Percentiles rank a stretch among this genome's conserved stretches.
Conservation (phyloP, 2,888 invertebrate species). For the Epistrophella euchroma region DNA sequence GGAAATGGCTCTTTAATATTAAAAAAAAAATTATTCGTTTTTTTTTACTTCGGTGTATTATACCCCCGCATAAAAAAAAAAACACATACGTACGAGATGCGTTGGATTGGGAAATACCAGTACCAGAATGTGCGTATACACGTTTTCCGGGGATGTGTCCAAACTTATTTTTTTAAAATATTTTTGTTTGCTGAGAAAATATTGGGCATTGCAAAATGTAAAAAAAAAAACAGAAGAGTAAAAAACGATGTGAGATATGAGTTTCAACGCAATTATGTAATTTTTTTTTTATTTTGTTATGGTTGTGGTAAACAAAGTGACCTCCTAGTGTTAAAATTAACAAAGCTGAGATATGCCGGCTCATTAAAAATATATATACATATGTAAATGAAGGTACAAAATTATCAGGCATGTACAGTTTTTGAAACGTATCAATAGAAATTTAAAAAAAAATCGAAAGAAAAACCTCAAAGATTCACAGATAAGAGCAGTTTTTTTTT, state of each 20-base stretch:
- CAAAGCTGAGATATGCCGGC: neutral
- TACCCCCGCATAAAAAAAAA: neutral
- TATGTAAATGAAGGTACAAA: no score
- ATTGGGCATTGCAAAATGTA: constrained; percentile 14
- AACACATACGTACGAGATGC: constrained; percentile 27
- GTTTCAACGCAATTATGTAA: constrained; percentile 7
- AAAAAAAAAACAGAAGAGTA: neutral
- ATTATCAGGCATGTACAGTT: neutral
- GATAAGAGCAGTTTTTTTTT: no score
- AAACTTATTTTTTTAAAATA: neutral
- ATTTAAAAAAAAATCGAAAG: neutral
- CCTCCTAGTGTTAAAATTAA: neutral
- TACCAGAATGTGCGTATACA: constrained; percentile 37
- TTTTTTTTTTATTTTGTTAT: constrained; percentile 8
- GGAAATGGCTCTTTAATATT: constrained; percentile 54
- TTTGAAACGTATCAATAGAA: neutral
- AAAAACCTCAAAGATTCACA: no score
- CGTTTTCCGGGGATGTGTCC: constrained; percentile 46
- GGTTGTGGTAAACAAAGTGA: constrained; percentile 12
- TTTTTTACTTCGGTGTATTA: constrained; percentile 27
- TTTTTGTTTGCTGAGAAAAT: constrained; percentile 41
- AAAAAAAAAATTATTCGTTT: constrained; percentile 34
- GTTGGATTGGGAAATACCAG: constrained; percentile 41
- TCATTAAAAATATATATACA: neutral
- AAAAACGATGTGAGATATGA: constrained; percentile 7